These are phyloP conservation scores for Actinia equina DNA, from an alignment of 64 coral and sea anemone genomes.

Conservation along the genomic window DNA sequence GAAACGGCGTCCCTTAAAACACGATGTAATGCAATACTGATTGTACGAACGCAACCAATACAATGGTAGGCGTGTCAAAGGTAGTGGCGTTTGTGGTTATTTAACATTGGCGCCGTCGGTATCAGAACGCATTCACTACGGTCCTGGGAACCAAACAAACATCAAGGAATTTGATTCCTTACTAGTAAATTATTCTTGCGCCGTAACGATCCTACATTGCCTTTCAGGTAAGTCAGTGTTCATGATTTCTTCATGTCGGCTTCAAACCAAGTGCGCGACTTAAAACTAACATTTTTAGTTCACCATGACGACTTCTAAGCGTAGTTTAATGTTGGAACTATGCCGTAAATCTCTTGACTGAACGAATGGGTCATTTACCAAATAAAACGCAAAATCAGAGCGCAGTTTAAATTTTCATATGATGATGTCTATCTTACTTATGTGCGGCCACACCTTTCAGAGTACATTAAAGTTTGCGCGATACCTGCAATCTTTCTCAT, in stretches of 20 bases:
- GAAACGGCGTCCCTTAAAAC: neutral
- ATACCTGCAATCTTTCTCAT: too few species aligned
- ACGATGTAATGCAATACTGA: neutral
- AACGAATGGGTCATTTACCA: too few species aligned
- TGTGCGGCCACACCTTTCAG: too few species aligned
- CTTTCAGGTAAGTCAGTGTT: neutral
- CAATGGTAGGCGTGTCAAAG: neutral
- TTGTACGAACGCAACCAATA: neutral
- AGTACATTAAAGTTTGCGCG: too few species aligned
- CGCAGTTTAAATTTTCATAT: too few species aligned
- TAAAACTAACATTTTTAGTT: neutral
- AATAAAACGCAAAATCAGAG: too few species aligned
- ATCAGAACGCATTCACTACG: neutral
- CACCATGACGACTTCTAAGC: neutral
- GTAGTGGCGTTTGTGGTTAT: neutral
- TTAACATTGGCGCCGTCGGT: neutral
- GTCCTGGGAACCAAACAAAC: neutral
- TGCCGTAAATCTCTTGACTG: too few species aligned
- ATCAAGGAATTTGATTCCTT: neutral
- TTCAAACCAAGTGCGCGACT: neutral
- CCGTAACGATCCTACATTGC: neutral
- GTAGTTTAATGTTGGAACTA: too few species aligned
- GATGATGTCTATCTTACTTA: too few species aligned
- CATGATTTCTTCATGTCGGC: too few species aligned
- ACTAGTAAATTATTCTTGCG: neutral